Evolutionary conservation across 1,140 invertebrate species (phyloP).

Genomic region (Bicyclus anynana): DNA sequence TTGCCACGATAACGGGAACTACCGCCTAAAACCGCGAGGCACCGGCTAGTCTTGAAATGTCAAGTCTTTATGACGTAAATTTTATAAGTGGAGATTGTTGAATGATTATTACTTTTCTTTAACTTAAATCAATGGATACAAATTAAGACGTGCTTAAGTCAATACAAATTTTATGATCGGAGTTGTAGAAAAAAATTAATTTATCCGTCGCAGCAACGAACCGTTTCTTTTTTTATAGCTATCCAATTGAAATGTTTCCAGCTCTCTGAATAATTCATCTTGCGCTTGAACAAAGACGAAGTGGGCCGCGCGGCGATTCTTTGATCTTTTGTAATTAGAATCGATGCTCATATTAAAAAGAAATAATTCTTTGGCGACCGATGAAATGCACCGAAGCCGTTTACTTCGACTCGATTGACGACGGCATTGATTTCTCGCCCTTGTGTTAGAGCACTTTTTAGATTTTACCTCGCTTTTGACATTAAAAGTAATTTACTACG

Average conservation of each 20-base stretch:
- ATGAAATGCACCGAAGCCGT: conserved; percentile 72
- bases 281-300: conserved; percentile 76
- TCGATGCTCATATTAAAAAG: conserved; percentile 77
- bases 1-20: no score
- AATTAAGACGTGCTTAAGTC: no score
- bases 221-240: conserved; percentile 74
- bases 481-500: no score
- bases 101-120: no score
- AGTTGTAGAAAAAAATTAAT: conserved; percentile 61
- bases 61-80: no score
- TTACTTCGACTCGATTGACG: conserved; percentile 61
- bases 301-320: conserved; percentile 74
- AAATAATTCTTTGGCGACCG: conserved; percentile 66
- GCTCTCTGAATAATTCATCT: conserved; percentile 77
- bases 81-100: no score
- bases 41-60: no score
- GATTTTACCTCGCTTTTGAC: no score
- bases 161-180: no score
- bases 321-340: conserved; percentile 77
- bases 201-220: conserved; percentile 74
- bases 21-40: no score
- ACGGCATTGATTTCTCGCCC: conserved; percentile 47
- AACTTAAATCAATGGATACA: no score
- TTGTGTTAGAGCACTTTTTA: background rate
- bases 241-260: conserved; percentile 76